Evolutionary conservation across 1,140 invertebrate species (phyloP), one percentile per base, ranked within the genome.

Genomic region (Uloborus diversus): DNA sequence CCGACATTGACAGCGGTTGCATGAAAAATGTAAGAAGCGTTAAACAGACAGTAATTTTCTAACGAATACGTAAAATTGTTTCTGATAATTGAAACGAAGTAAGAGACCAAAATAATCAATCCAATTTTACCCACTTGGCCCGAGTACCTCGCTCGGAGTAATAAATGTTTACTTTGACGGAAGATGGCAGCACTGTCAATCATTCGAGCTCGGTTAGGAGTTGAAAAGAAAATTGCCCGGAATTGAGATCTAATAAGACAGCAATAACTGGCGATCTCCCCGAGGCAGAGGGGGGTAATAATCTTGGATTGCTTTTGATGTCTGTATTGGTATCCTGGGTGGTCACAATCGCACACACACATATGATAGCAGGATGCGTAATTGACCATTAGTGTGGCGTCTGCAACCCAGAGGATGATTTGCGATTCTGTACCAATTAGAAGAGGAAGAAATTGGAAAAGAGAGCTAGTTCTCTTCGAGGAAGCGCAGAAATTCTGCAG

Each of bases 111-210:
- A n/a, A n/a, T n/a, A n/a, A n/a, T n/a, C n/a, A n/a, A n/a, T n/a
- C n/a, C n/a, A n/a, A n/a, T n/a, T n/a, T n/a, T n/a, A n/a, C n/a
- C n/a, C n/a, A n/a, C n/a, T n/a, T n/a, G n/a, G n/a, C n/a, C n/a
- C n/a, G n/a, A n/a, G n/a, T n/a, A n/a, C n/a, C n/a, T n/a, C n/a
- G n/a, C n/a, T n/a, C n/a, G n/a, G n/a, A n/a, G n/a, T n/a, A n/a
- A n/a, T n/a, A n/a, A n/a, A n/a, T n/a, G n/a, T n/a, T n/a, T n/a
- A n/a, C n/a, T 53, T n/a, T 33, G 28, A 65, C 62, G 28, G 17
- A 30, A 78, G 73, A 78, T 78, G 73, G 73, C 73, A 78, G 73
- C 73, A 78, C 73, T 78, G 71, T 64, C 71, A 75, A 75, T 75
- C 71, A 75, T 33, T 28, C 7, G 5, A 0, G n/a, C 5, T 28